phyloP scores from a whole-genome alignment of 2,113 vertebrate species.

The Pongo abelii region DNA sequence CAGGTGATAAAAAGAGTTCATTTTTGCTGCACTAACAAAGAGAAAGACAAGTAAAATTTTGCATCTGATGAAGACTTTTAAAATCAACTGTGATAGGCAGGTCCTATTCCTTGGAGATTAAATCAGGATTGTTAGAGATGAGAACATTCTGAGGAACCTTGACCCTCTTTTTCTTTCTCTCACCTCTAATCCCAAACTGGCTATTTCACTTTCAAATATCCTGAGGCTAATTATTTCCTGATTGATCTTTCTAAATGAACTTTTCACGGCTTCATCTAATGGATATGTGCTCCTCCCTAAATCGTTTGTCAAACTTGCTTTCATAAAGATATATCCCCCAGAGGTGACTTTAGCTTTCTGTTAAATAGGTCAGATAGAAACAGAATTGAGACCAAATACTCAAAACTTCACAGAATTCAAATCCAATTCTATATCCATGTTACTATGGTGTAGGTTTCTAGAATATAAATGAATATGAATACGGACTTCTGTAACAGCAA shows the following conservation, averaged over 20 bases:
- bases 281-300: conserved; percentile 15
- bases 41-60: not conserved
- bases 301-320: conserved; percentile 46
- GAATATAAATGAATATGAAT: not conserved
- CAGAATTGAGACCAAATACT: not conserved
- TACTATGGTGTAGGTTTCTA: not conserved
- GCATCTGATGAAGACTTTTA: not conserved
- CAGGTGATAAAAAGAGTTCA: not conserved
- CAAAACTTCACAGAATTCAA: not conserved
- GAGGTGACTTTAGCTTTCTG: conserved; percentile 37
- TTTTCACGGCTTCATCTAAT: conserved; percentile 46
- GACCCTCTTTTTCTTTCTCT: conserved; percentile 17
- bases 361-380: conserved; percentile 42
- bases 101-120: not conserved
- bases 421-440: not conserved
- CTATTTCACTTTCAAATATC: conserved; percentile 66
- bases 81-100: not conserved
- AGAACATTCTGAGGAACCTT: conserved; percentile 18
- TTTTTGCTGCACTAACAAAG: not conserved
- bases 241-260: conserved; percentile 70
- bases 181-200: conserved; percentile 44
- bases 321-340: not conserved
- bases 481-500: not conserved
- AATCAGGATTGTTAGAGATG: not conserved
- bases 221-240: conserved; percentile 72